These are phyloP conservation scores for Leptopterna dolabrata DNA, from an alignment of 2,888 invertebrate species.

Conservation along the genomic window DNA sequence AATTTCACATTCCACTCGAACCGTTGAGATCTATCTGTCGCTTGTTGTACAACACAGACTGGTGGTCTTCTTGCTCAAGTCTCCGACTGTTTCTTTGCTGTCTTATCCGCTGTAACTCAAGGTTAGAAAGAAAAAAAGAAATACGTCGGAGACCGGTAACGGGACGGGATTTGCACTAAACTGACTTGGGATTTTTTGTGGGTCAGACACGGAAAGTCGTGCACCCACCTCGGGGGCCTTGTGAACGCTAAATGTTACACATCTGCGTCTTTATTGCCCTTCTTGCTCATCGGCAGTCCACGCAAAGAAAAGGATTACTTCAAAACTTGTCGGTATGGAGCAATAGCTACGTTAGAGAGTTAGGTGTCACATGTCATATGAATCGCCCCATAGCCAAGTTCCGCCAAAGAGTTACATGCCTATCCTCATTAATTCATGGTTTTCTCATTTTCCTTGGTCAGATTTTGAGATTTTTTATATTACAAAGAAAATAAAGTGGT, in stretches of 20 bases:
- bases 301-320: background rate
- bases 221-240: background rate
- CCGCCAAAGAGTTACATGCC: too few species aligned
- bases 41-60: too few species aligned
- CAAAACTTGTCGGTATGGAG: background rate
- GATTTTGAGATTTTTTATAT: too few species aligned
- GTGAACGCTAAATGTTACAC: slow-evolving; percentile 24
- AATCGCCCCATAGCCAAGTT: too few species aligned
- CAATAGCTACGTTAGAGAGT: background rate
- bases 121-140: background rate
- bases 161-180: background rate
- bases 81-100: too few species aligned
- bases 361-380: background rate
- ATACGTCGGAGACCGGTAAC: background rate
- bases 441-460: too few species aligned
- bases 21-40: too few species aligned
- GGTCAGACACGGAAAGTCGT: slow-evolving; percentile 47
- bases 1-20: too few species aligned
- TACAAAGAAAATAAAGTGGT: too few species aligned
- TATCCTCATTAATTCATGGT: too few species aligned
- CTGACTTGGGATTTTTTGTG: slow-evolving; percentile 7
- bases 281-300: background rate
- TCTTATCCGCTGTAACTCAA: too few species aligned
- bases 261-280: slow-evolving; percentile 6
- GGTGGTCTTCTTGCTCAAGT: background rate